Evolutionary conservation across 2,113 vertebrate species (phyloP), one percentile per base, ranked within the genome.

Genomic region (Pogona vitticeps): DNA sequence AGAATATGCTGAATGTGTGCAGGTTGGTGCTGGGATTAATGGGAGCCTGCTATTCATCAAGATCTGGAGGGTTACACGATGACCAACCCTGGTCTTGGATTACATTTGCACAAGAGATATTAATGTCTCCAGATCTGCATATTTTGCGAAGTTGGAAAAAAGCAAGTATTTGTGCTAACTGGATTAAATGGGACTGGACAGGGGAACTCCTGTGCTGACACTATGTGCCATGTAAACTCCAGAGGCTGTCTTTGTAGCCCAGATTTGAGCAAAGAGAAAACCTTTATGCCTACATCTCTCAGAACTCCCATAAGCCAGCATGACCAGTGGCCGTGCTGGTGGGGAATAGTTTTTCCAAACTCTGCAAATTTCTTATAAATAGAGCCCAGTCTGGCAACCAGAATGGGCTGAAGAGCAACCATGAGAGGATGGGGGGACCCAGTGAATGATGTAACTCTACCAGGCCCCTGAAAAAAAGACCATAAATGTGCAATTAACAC

Each of bases 401-500:
- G 67, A 26, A 6, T n/a, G 76, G 76, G 17, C 42, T 77, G 31
- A 77, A 56, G 46, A 56, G 3, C 46, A 73, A 73, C 3, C 23
- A 80, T 8, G 2, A 26, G 59, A 23, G 33, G 9, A 3, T 17
- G 6, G 28, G 3, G 26, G 9, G 18, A 23, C 67, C 40, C 52
- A 67, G 52, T 56, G 33, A 9, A 71, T 33, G 1, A 71, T 10
- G 10, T 13, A 56, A 20, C 67, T 26, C 67, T 3, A 36, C 31
- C n/a, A 36, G 14, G 10, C 17, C 59, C 40, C 65, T n/a, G 21
- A 76, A 70, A 73, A 10, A 26, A 15, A 6, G n/a, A 9, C 1
- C 33, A 21, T 71, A 71, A 18, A 23, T 36, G 83, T 78, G 89
- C 73, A 79, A 82, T 87, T 61, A 38, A 36, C 75, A 71, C 14